Evolutionary conservation across 2,888 invertebrate species (phyloP), one percentile per base, ranked within the genome.

Genomic region (Xestia c-nigrum): DNA sequence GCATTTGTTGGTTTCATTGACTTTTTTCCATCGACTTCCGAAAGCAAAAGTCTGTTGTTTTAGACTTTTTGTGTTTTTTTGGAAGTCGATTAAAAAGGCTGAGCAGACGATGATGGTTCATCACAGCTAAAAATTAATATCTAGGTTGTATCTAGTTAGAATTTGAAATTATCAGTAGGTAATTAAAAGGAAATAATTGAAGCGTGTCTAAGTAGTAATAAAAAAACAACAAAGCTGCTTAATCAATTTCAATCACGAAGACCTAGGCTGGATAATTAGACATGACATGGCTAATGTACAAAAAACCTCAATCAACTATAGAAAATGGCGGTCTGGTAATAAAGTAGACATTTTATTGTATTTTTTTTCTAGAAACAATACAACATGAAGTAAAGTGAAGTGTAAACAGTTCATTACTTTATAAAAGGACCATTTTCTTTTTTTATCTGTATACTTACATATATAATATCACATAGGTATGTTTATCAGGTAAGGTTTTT

Each of bases 201-300:
- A 67, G 24, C 38, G 65, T 72, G 59, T 24, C 68, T 47, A 40
- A 63, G 40, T 59, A 46, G 43, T 38, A 16, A 52, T 52, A 57
- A 59, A 81, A 70, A 81, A 46, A 43, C 52, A 16, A 57, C 61
- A 31, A 40, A 31, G 19, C n/a, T 38, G 21, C 9, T 59, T 61
- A 55, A 66, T 73, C 57, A 72, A 64, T 69, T 80, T 73, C 61
- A 55, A 69, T 64, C 55, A 70, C 21, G 47, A 50, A 72, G 59
- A 38, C 6, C 46, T 43, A 19, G 31, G 50, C 47, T 71, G 66
- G 70, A 71, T 81, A 67, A 74, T 52, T 52, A 67, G 47, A 61
- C 63, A 57, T 59, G 59, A 52, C 21, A 67, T 67, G 40, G 2
- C 14, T 66, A 67, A 83, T 63, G 50, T 5, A 55, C 38, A 85